Percentiles rank a stretch among this genome's conserved stretches.
These are phyloP conservation scores for zebrafish (Danio rerio) DNA, from an alignment of 2,113 vertebrate genomes.

Conservation along the genomic window GRCz12tu NC_133178.1:27419501-27420000, in stretches of 20 bases:
- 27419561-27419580: constrained; percentile 64
- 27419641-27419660: constrained; percentile 47
- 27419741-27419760: neutral
- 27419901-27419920: too few species aligned
- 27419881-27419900: too few species aligned
- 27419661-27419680: constrained; percentile 42
- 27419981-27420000: too few species aligned
- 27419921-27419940: too few species aligned
- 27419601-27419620: constrained; percentile 66
- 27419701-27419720: constrained; percentile 14
- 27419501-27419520: constrained; percentile 50
- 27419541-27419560: constrained; percentile 69
- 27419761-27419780: neutral
- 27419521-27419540: constrained; percentile 57
- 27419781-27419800: neutral
- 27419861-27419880: too few species aligned
- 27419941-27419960: too few species aligned
- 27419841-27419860: too few species aligned
- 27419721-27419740: neutral
- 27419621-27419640: constrained; percentile 48
- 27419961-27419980: too few species aligned
- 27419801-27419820: neutral
- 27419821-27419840: too few species aligned
- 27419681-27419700: constrained; percentile 24
- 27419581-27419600: constrained; percentile 66